Evolutionary conservation across 2,888 invertebrate genomes (phyloP).

Genomic region (Galerucella nymphaeae): DNA sequence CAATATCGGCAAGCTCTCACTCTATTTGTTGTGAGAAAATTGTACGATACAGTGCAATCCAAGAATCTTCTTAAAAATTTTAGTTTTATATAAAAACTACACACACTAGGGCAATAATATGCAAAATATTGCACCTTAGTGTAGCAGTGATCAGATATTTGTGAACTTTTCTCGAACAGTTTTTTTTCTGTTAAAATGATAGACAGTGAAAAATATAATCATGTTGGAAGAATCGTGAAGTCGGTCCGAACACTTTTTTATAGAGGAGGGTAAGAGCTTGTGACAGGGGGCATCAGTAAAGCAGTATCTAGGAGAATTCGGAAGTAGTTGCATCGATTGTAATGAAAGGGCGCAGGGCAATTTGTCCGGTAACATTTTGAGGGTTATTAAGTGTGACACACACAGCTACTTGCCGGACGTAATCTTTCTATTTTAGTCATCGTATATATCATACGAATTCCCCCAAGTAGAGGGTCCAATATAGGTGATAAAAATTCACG

Average conservation of each 20-base stretch:
- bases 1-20: not conserved
- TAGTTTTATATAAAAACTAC: no score
- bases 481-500: slow-evolving; percentile 66
- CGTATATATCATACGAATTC: slow-evolving; percentile 52
- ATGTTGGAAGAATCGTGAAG: not conserved
- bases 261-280: slow-evolving; percentile 7
- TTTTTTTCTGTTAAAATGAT: not conserved
- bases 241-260: slow-evolving; percentile 4
- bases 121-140: no score
- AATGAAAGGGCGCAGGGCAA: slow-evolving; percentile 37
- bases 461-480: slow-evolving; percentile 60
- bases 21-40: not conserved
- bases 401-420: slow-evolving; percentile 43
- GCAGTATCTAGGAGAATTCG: slow-evolving; percentile 12
- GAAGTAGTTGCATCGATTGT: slow-evolving; percentile 22
- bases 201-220: slow-evolving; percentile 5
- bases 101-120: no score
- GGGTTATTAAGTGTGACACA: slow-evolving; percentile 43
- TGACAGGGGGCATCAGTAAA: slow-evolving; percentile 12
- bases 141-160: no score
- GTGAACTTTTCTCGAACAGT: not conserved
- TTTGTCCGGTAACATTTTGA: slow-evolving; percentile 44
- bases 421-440: slow-evolving; percentile 54
- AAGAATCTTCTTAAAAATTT: no score
- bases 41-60: not conserved